Percentiles rank a stretch among this genome's conserved stretches.
These are phyloP conservation scores for Samia ricini DNA, from an alignment of 1,140 invertebrate species.

Conservation along the genomic window DNA sequence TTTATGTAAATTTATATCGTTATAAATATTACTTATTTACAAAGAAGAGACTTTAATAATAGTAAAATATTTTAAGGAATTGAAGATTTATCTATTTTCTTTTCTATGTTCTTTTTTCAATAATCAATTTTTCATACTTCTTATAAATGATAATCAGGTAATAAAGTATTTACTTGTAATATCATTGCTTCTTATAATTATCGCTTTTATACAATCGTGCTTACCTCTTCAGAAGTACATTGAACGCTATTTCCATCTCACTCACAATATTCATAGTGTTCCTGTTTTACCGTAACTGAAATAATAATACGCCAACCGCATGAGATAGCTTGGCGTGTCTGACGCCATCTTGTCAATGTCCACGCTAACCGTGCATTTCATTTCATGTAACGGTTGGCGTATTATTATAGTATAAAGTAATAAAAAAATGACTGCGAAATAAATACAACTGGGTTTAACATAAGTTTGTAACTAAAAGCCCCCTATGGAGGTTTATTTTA, in stretches of 20 bases:
- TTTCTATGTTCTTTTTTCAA: no score
- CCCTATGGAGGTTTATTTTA: conserved; percentile 77
- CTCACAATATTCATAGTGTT: conserved; percentile 48
- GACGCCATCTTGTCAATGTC: not conserved
- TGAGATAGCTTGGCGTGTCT: not conserved
- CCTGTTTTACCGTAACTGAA: conserved; percentile 23
- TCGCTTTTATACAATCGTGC: no score
- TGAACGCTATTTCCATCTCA: not conserved
- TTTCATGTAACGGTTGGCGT: not conserved
- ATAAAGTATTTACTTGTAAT: no score
- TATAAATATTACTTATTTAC: no score
- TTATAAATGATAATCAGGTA: no score
- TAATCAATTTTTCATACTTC: no score
- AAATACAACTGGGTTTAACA: conserved; percentile 63
- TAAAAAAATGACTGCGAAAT: conserved; percentile 68
- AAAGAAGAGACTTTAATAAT: no score
- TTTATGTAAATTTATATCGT: not conserved
- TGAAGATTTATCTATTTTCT: no score
- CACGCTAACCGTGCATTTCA: not conserved
- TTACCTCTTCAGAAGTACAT: not conserved
- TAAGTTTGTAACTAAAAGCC: conserved; percentile 73
- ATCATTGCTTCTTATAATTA: no score
- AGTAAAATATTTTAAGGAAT: no score
- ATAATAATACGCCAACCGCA: not conserved
- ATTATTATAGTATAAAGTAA: conserved; percentile 11